Evolutionary conservation across 2,113 vertebrate genomes (phyloP), one percentile per base, ranked within the genome.

Genomic region (Coreoperca whiteheadi): DNA sequence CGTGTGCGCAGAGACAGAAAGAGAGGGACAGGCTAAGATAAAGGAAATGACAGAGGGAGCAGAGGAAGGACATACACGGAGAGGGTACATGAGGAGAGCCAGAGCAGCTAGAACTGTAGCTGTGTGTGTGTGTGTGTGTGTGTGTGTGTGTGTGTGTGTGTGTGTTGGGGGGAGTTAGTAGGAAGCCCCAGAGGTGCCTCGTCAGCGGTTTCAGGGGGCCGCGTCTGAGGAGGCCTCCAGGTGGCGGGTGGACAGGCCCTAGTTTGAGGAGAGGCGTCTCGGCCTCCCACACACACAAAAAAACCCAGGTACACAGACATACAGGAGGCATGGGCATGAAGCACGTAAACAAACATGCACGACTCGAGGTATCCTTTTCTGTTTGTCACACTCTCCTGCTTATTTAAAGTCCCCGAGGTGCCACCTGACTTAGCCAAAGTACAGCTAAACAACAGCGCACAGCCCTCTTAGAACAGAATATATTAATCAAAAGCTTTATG

Each of bases 151-250:
- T 69, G 77, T 76, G 60, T 64, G 77, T 85, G 65, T 66, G 89
- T 81, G 72, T 72, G 73, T 54, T 51, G 28, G 74, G 37, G 59
- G 77, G 56, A 53, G 73, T 79, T 54, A 57, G 65, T 34, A 41
- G 69, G 71, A 72, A 73, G 83, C 60, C 73, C 78, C 79, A 74
- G 84, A 66, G 83, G 77, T 84, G 88, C 78, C 46, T 78, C 46
- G 87, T 93, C 92, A 92, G 91, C 81, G 14, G 65, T 93, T 93
- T 89, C 79, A 87, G 57, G 76, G 79, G 89, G 67, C 66, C 12
- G 23, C 74, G 85, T 88, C 81, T 88, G 86, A 90, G 88, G 71
- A 87, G 73, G 86, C 84, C 84, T 91, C 81, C 85, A 89, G 92
- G 89, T 91, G 81, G 90, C 88, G 91, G 86, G 88, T 87, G 88